Evolutionary conservation across 2,888 invertebrate species (phyloP).

Genomic region (Augiades crinisus): DNA sequence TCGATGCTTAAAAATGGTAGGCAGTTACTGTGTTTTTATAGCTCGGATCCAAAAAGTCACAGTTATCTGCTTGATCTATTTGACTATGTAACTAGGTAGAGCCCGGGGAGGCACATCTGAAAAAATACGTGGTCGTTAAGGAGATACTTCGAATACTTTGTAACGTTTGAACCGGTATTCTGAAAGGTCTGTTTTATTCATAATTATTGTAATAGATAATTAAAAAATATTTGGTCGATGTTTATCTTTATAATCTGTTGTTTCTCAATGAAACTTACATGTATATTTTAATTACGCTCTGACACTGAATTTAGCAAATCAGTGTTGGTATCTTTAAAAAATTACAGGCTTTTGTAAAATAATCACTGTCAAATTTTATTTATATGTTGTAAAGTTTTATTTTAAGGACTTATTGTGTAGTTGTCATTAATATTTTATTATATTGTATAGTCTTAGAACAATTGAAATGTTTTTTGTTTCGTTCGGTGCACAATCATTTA

Average conservation of each 20-base stretch:
- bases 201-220: not conserved
- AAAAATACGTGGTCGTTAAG: conserved; percentile 44
- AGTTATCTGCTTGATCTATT: conserved; percentile 57
- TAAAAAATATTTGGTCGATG: not conserved
- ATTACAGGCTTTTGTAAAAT: too few relatives aligned
- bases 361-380: too few relatives aligned
- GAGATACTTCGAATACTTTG: conserved; percentile 57
- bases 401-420: too few relatives aligned
- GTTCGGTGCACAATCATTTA: not conserved
- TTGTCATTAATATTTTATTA: too few relatives aligned
- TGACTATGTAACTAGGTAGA: conserved; percentile 58
- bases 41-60: conserved; percentile 55
- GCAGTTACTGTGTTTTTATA: conserved; percentile 64
- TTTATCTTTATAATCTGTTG: too few relatives aligned
- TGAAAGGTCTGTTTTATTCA: conserved; percentile 4
- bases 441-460: too few relatives aligned
- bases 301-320: too few relatives aligned
- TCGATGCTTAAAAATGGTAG: conserved; percentile 63
- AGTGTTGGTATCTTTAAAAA: too few relatives aligned
- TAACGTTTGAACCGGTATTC: conserved; percentile 33
- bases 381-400: too few relatives aligned
- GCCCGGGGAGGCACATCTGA: conserved; percentile 51
- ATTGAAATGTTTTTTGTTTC: not conserved
- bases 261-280: too few relatives aligned
- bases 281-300: too few relatives aligned